phyloP scores from a whole-genome alignment of 2,113 vertebrate genomes.

The Amphilophus citrinellus region DNA sequence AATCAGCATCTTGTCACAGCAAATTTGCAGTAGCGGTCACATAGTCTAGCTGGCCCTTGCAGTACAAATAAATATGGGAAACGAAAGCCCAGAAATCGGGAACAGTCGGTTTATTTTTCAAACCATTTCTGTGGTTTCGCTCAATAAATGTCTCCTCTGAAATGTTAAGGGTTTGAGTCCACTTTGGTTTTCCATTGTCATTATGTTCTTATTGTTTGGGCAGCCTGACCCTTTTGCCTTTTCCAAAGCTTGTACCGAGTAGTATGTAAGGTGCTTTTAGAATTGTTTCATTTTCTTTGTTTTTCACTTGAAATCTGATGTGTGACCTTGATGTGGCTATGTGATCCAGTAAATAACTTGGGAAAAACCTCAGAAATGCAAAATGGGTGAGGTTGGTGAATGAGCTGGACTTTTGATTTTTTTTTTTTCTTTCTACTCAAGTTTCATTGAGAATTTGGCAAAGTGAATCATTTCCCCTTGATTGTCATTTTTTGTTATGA shows the following conservation, averaged over 20 bases:
- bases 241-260: conserved; percentile 20
- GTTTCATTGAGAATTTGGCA: conserved; percentile 29
- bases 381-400: background rate
- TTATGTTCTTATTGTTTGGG: conserved; percentile 66
- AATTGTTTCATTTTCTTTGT: conserved; percentile 32
- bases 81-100: conserved; percentile 50
- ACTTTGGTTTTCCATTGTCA: conserved; percentile 69
- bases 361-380: background rate
- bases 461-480: conserved; percentile 39
- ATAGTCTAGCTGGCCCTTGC: conserved; percentile 29
- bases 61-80: conserved; percentile 70
- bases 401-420: background rate
- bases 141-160: conserved; percentile 59
- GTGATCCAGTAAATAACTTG: background rate
- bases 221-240: conserved; percentile 20
- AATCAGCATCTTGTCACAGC: conserved; percentile 68
- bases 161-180: conserved; percentile 54
- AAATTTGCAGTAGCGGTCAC: conserved; percentile 45
- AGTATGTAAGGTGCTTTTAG: conserved; percentile 29
- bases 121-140: conserved; percentile 67
- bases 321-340: background rate
- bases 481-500: conserved; percentile 32
- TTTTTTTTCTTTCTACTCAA: background rate
- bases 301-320: background rate
- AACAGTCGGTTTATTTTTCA: conserved; percentile 65